A percentile compares a stretch with the other conserved stretches of the same genome.
Evolutionary conservation across 2,113 vertebrate species (phyloP).

Genomic region (Capra hircus): DNA sequence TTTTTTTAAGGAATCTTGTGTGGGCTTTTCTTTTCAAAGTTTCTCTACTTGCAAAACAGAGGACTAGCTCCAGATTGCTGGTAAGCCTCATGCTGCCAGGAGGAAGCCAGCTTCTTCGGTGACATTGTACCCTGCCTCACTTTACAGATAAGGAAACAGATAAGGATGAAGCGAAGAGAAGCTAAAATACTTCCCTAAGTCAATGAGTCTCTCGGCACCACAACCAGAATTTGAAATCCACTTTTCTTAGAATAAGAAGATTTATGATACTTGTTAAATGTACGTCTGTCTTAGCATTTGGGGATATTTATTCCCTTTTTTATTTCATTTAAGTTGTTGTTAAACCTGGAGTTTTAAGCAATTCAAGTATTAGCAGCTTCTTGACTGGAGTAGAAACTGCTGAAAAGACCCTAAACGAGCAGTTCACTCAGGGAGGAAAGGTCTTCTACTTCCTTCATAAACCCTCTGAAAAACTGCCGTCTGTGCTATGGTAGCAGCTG

Average conservation of each 20-base stretch:
- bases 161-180: background rate
- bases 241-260: background rate
- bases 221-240: background rate
- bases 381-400: background rate
- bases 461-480: background rate
- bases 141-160: background rate
- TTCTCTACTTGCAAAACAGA: background rate
- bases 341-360: slow-evolving; percentile 21
- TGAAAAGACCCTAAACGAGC: slow-evolving; percentile 25
- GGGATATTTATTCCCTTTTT: background rate
- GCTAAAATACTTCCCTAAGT: background rate
- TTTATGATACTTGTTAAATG: background rate
- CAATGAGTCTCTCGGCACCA: background rate
- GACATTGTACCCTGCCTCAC: background rate
- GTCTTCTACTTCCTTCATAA: slow-evolving; percentile 4
- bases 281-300: background rate
- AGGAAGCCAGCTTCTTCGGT: background rate
- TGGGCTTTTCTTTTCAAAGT: background rate
- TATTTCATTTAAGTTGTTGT: slow-evolving; percentile 24
- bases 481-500: slow-evolving; percentile 28
- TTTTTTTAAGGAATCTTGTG: background rate
- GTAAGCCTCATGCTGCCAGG: background rate
- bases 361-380: background rate
- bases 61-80: background rate
- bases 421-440: background rate